Conservation (phyloP, 1,140 invertebrate species). For the Ooceraea biroi region DNA sequence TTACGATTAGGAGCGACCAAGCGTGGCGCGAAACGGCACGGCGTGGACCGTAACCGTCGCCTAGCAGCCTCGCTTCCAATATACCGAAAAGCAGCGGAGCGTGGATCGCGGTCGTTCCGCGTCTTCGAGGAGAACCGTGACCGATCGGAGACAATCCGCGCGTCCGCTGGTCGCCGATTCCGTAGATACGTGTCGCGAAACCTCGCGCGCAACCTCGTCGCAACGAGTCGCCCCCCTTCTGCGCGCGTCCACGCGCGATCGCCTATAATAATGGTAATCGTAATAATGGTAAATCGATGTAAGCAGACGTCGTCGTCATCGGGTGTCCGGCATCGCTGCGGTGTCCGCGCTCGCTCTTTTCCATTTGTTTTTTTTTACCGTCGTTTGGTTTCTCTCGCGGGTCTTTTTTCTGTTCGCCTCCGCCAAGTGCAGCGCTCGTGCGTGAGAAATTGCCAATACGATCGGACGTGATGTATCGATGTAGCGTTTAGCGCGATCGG, state of each 20-base stretch:
- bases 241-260: conserved; percentile 60
- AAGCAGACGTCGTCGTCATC: too few species aligned
- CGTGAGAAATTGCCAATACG: conserved; percentile 73
- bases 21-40: conserved; percentile 78
- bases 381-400: background rate
- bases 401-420: background rate
- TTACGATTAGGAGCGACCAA: conserved; percentile 85
- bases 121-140: conserved; percentile 61
- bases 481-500: conserved; percentile 48
- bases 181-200: conserved; percentile 49
- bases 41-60: conserved; percentile 51
- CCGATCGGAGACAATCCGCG: conserved; percentile 23
- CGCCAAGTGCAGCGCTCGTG: conserved; percentile 64
- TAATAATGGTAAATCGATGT: conserved; percentile 18
- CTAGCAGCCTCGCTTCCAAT: conserved; percentile 81
- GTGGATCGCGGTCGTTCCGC: conserved; percentile 75
- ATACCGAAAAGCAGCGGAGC: conserved; percentile 82
- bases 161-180: conserved; percentile 66
- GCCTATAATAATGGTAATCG: conserved; percentile 51
- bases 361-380: background rate
- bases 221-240: conserved; percentile 15
- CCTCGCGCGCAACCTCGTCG: conserved; percentile 17
- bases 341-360: conserved; percentile 17
- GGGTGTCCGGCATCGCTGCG: too few species aligned
- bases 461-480: conserved; percentile 66